These are phyloP conservation scores for Drosophila azteca DNA, from an alignment of 1,140 invertebrate genomes.

Conservation along the genomic window DNA sequence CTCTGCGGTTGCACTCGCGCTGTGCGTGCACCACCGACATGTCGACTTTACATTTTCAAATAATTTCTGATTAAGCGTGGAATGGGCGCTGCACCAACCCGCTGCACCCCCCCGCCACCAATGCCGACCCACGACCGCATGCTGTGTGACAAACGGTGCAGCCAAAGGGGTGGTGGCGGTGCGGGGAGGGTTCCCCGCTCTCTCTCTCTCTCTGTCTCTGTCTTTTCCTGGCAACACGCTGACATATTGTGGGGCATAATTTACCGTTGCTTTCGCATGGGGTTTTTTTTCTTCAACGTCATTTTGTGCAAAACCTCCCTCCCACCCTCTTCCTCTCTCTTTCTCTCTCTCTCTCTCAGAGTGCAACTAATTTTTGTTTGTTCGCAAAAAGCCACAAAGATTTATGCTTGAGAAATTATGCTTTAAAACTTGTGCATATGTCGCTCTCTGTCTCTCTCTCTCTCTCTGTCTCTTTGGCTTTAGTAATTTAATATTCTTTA, in stretches of 20 bases:
- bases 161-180: background rate
- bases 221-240: conserved; percentile 59
- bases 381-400: conserved; percentile 74
- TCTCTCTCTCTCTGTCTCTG: conserved; percentile 20
- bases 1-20: conserved; percentile 45
- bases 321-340: conserved; percentile 5
- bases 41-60: conserved; percentile 80
- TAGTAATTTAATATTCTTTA: conserved; percentile 81
- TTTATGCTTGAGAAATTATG: conserved; percentile 76
- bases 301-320: background rate
- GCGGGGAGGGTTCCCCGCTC: conserved; percentile 8
- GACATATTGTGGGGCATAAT: conserved; percentile 79
- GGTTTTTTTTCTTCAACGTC: conserved; percentile 9
- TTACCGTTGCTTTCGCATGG: conserved; percentile 67
- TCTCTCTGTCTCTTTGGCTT: conserved; percentile 36
- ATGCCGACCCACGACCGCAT: conserved; percentile 20
- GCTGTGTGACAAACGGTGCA: conserved; percentile 77
- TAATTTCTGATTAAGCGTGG: conserved; percentile 79
- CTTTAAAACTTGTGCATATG: conserved; percentile 77
- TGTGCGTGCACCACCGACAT: conserved; percentile 65
- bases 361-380: conserved; percentile 82
- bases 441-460: conserved; percentile 27
- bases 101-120: background rate
- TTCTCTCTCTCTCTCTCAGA: conserved; percentile 52
- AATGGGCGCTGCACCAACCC: conserved; percentile 6